Evolutionary conservation across 2,797 vertebrate species (phyloP).

Genomic region (Bradypus variegatus): DNA sequence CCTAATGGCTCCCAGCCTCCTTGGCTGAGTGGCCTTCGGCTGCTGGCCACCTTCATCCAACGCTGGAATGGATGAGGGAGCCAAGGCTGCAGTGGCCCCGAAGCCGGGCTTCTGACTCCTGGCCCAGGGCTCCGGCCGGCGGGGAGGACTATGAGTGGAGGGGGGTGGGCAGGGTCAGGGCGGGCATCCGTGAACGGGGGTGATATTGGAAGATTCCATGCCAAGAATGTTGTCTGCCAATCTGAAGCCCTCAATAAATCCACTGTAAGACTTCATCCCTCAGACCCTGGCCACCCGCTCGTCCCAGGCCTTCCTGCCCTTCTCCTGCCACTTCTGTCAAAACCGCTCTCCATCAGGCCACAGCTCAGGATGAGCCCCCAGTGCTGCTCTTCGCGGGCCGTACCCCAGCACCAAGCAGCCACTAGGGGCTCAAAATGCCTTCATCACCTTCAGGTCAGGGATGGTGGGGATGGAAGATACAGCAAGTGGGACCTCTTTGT

Average conservation of each 20-base stretch:
- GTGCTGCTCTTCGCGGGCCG: neutral
- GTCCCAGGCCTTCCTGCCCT: neutral
- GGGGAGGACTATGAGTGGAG: neutral
- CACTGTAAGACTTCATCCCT: neutral
- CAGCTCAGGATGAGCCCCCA: fast-evolving
- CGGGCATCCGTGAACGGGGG: neutral
- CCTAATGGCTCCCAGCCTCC: conserved; percentile 41
- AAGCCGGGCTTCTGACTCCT: neutral
- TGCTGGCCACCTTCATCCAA: conserved; percentile 40
- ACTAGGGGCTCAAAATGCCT: neutral
- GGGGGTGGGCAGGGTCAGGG: neutral
- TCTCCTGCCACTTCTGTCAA: neutral
- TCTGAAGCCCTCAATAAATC: neutral
- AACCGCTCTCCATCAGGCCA: neutral
- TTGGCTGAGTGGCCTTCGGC: neutral
- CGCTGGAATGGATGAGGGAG: neutral
- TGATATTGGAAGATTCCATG: neutral
- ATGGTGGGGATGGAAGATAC: no score
- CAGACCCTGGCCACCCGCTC: fast-evolving
- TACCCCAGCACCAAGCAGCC: neutral
- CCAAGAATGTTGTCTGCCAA: no score
- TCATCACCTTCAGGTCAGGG: fast-evolving
- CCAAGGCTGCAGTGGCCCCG: neutral
- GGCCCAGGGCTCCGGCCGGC: fast-evolving
- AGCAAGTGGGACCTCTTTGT: no score